Percentiles rank a stretch among this genome's conserved stretches.
These are phyloP conservation scores for Ginglymostoma cirratum DNA, from an alignment of 2,113 vertebrate genomes.

Conservation along the genomic window DNA sequence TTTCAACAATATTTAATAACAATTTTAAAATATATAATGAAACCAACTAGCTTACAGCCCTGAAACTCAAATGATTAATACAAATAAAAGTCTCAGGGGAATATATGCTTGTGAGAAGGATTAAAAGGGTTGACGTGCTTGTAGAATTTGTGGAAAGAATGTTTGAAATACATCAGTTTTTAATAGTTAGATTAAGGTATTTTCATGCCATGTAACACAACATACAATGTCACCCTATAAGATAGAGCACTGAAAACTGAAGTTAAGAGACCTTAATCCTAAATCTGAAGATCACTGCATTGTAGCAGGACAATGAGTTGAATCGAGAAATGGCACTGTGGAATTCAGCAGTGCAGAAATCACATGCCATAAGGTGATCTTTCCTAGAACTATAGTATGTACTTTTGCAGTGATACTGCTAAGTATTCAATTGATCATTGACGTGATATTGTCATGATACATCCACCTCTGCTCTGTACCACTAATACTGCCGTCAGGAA, in stretches of 20 bases:
- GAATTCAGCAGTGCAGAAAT: slow-evolving; percentile 5
- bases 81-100: background rate
- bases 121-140: background rate
- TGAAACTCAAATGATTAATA: slow-evolving; percentile 7
- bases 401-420: background rate
- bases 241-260: background rate
- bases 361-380: background rate
- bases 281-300: background rate
- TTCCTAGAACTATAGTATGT: background rate
- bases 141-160: background rate
- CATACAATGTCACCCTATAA: background rate
- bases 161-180: background rate
- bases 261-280: background rate
- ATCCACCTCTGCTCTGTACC: background rate
- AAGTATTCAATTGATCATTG: background rate
- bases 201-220: background rate
- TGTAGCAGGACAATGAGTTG: background rate
- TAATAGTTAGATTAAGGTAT: background rate
- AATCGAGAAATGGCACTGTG: background rate
- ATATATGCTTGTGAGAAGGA: background rate
- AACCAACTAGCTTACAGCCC: background rate
- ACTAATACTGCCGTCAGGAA: background rate
- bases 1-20: background rate
- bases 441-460: background rate
- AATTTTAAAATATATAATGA: slow-evolving; percentile 1